Base-by-base conservation (phyloP, 2,113 vertebrate genomes). In the Festucalex cinctus region DNA sequence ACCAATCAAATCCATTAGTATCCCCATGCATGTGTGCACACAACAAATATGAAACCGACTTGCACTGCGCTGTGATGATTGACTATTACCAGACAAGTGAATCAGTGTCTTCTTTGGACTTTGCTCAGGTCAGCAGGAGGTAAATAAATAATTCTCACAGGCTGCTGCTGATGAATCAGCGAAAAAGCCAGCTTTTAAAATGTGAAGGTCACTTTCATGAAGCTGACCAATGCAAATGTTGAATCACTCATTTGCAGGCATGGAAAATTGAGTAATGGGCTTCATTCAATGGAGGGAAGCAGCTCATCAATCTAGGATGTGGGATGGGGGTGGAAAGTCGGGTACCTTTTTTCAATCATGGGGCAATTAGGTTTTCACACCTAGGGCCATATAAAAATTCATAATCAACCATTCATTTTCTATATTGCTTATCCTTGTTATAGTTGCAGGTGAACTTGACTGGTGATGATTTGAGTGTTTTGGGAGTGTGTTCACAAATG, bases 121-220 rank as follows among this genome's bases (percentile, higher is more conserved):
- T 74, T 37, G 39, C 44, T 44, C 61, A 19, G 3, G 24, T 12
- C n/a, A 51, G 0, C 54, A 64, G 17, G 37, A 39, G 10, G 76
- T 78, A 5, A 77, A 75, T 79, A 0, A 72, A 75, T 79, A 0
- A 72, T 74, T 59, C 0, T 22, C 51, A 65, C 4, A 1, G 12
- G 28, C 69, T n/a, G 32, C 36, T 46, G 58, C 54, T 58, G 28
- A 59, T 58, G 28, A 59, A 64, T 35, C 26, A 57, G 54, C 54
- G 3, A 32, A 57, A 57, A 57, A 32, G 54, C 4, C 3, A 41
- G 36, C 13, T 12, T 17, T 62, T 26, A 60, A 61, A 14, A 62
- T 24, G 51, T 81, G 85, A 84, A 84, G 79, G 84, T 83, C 81
- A 71, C 77, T 78, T 46, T 69, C 78, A 78, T 41, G 13, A n/a